Percentiles rank a stretch among this genome's conserved stretches.
These are phyloP conservation scores for Platalea minor DNA, from an alignment of 2,797 vertebrate genomes.

Conservation along the genomic window DNA sequence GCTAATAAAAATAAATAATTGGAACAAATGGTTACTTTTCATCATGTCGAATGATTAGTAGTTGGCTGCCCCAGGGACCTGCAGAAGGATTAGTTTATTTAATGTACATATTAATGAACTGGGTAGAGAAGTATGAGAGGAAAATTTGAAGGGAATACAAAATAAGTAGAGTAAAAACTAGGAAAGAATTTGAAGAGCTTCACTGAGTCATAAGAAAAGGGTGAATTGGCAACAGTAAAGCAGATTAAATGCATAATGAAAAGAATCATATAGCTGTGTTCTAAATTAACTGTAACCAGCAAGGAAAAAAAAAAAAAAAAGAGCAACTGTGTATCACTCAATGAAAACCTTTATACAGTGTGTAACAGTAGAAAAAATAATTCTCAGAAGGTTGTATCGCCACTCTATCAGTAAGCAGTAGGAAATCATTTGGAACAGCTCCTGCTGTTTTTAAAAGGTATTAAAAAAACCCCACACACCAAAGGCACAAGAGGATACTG, in stretches of 20 bases:
- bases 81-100: slow-evolving; percentile 48
- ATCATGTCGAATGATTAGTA: slow-evolving; percentile 18
- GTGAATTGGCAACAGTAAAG: slow-evolving; percentile 34
- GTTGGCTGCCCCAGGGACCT: slow-evolving; percentile 26
- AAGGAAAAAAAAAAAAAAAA: background rate
- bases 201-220: slow-evolving; percentile 43
- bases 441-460: slow-evolving; percentile 45
- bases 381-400: background rate
- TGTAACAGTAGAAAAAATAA: slow-evolving; percentile 14
- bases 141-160: slow-evolving; percentile 41
- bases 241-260: slow-evolving; percentile 53
- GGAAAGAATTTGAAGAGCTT: slow-evolving; percentile 33
- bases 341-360: slow-evolving; percentile 34
- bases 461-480: background rate
- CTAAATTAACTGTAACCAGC: slow-evolving; percentile 49
- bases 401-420: background rate
- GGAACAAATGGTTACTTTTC: slow-evolving; percentile 61
- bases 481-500: background rate
- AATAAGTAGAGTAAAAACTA: slow-evolving; percentile 18
- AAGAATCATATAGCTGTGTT: slow-evolving; percentile 11
- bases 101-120: slow-evolving; percentile 51
- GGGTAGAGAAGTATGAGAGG: slow-evolving; percentile 42
- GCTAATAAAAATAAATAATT: slow-evolving; percentile 65
- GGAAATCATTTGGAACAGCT: slow-evolving; percentile 20
- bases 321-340: background rate